Evolutionary conservation across 2,797 vertebrate genomes (phyloP), one percentile per base, ranked within the genome.

Genomic region (Danio tinwini): DNA sequence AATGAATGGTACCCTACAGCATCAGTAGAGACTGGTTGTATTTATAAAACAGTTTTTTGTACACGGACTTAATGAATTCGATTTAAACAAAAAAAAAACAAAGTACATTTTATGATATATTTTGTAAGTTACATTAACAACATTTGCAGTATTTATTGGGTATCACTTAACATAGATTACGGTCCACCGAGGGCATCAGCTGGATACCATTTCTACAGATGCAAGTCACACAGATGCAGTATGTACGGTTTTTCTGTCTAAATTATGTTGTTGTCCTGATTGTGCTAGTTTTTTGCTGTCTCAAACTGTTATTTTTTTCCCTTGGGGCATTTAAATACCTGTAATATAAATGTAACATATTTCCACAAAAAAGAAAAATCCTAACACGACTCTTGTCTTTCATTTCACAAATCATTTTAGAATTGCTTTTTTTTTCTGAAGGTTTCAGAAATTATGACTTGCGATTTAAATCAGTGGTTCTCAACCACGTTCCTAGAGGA

Each of bases 341-440:
- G 93, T 95, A 93, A 93, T 91, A 94, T 93, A 94, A 90, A 85
- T 95, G 93, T 94, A 94, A 93, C 91, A 94, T 95, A 94, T 94
- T 94, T 95, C 93, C 93, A 94, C 92, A 93, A 93, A 93, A 92
- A 92, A 87, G 86, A 84, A 86, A 91, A 92, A 91, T 87, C 78
- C 40, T 73, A 56, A 65, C 73, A 69, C 79, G 87, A 81, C 69
- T 63, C 5, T 17, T 55, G 81, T 84, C 74, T 83, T 74, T 62
- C 39, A 39, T 81, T 70, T 55, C 17, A 13, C 21, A 52, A 45
- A 39, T 79, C 6, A 17, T 39, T 42, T 45, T 10, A n/a, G n/a
- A 29, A 8, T 13, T 2, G 11, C 37, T 2, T 21, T 16, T 11
- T 68, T 5, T 6, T 12, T 5, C 21, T 50, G 5, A 37, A 37